Base-by-base conservation (phyloP, 2,113 vertebrate genomes). In the Setophaga kirtlandii region DNA sequence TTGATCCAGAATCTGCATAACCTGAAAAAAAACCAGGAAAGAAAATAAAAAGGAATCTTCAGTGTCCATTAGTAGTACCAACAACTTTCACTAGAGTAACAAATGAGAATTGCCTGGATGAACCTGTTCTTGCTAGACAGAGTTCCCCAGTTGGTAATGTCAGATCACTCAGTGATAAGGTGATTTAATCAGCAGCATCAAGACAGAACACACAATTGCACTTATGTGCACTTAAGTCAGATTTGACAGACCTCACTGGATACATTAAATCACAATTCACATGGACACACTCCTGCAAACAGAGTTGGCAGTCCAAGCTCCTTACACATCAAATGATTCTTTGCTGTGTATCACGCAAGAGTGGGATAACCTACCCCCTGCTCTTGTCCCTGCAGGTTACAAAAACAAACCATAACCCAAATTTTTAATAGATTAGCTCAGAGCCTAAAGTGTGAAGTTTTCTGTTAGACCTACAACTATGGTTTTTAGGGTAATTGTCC, bases 211-310 rank as follows among this genome's bases (percentile, higher is more conserved):
- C 24, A 55, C 31, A 65, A 55, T 1, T 6, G 1, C 20, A 76
- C 25, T 59, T n/a, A 23, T 0, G 12, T 24, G 12, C 23, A 78
- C 14, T 42, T 23, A 20, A 0, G 17, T n/a, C 63, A 76, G 37
- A 63, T 63, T 5, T 63, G 25, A 76, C 42, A 63, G 31, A 71
- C 28, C 22, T 71, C 58, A 59, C 8, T 17, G 39, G 13, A 53
- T 73, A 76, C 3, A 22, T 15, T 64, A 68, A 64, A 64, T 22
- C 39, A 44, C 22, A 39, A 33, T 25, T 73, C 19, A 77, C 11
- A 33, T 4, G 12, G 46, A 60, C 39, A 37, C 13, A 39, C 3
- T 62, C 44, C 21, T 65, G 18, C 71, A 56, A 65, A 75, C 0
- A 64, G 8, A 89, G 35, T 2, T 60, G n/a, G 27, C 3, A 87